Evolutionary conservation across 2,113 vertebrate genomes (phyloP).

Genomic region (Pangasianodon gigas): DNA sequence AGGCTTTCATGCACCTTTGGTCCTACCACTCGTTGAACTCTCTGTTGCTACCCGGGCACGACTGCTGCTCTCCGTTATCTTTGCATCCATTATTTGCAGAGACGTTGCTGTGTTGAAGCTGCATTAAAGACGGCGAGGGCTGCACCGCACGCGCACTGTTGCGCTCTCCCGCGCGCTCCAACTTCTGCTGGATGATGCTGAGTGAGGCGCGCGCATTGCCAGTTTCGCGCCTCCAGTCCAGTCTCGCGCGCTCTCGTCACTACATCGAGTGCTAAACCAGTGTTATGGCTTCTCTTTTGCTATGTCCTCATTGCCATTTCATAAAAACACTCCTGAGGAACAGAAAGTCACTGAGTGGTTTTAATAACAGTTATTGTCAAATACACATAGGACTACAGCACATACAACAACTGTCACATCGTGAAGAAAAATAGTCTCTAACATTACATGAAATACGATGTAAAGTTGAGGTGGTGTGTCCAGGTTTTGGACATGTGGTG

Average conservation of each 20-base stretch:
- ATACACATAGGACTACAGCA: background rate
- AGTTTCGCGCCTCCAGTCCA: background rate
- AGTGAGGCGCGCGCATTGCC: background rate
- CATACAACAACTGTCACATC: background rate
- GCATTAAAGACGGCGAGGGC: background rate
- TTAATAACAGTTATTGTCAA: background rate
- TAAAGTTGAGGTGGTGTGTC: background rate
- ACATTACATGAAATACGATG: background rate
- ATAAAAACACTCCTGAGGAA: background rate
- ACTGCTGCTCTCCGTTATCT: constrained; percentile 78
- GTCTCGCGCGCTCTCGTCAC: background rate
- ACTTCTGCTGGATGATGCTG: background rate
- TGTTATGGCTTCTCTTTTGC: background rate
- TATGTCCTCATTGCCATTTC: background rate
- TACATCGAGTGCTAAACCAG: background rate
- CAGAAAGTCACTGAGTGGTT: background rate
- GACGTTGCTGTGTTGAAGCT: background rate
- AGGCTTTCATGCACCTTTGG: constrained; percentile 50
- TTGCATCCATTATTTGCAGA: constrained; percentile 71
- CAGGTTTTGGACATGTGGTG: background rate
- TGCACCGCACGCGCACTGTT: background rate
- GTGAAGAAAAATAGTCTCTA: background rate
- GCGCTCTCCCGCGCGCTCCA: background rate
- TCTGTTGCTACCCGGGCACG: constrained; percentile 83
- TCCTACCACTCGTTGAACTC: constrained; percentile 86